phyloP scores from a whole-genome alignment of 2,888 invertebrate species.

The Anodontia alba region DNA sequence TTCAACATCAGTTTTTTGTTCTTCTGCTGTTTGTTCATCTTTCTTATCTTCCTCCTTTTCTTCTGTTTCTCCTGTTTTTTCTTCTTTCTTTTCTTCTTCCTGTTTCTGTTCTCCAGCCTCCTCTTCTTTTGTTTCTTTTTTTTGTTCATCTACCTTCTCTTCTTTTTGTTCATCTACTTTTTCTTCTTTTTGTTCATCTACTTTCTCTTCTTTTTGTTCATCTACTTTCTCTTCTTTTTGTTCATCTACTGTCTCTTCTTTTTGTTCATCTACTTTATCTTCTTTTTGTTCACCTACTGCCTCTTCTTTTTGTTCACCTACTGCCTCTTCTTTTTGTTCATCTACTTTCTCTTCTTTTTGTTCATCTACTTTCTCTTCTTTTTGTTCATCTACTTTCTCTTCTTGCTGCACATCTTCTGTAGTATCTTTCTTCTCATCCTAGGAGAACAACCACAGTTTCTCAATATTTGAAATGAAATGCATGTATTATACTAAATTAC shows the following conservation, averaged over 20 bases:
- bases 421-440: no score
- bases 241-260: background rate
- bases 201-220: no score
- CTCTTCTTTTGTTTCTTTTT: background rate
- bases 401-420: no score
- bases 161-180: background rate
- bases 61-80: constrained; percentile 20
- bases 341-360: background rate
- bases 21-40: constrained; percentile 31
- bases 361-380: background rate
- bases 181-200: no score
- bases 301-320: constrained; percentile 21
- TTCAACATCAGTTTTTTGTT: background rate
- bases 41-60: constrained; percentile 26
- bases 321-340: constrained; percentile 9
- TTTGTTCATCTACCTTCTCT: background rate
- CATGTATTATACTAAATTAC: no score
- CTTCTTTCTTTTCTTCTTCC: background rate
- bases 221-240: no score
- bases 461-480: no score
- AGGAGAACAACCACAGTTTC: no score
- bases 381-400: background rate
- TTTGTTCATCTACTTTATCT: constrained; percentile 20
- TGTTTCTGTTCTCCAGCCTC: constrained; percentile 22
- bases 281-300: constrained; percentile 29